Conservation (phyloP, 23 tunicate genomes). For the Styela plicata region DNA sequence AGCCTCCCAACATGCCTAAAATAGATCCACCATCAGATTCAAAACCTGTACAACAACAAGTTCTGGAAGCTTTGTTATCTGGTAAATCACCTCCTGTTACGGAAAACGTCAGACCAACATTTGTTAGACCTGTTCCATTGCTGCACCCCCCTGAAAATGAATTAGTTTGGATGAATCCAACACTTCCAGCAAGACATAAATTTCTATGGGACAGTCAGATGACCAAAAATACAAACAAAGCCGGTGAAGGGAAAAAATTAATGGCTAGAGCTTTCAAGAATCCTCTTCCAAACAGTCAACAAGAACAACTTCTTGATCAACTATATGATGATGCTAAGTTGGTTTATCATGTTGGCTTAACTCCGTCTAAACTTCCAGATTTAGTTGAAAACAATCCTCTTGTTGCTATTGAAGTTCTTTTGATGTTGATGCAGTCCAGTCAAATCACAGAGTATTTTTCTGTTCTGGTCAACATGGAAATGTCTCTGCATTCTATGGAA, state of each 20-base stretch:
- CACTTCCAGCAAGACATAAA: conserved; percentile 36
- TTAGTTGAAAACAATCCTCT: conserved; percentile 97
- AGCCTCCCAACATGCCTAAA: conserved; percentile 20
- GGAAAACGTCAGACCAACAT: conserved; percentile 57
- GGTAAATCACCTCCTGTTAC: conserved; percentile 51
- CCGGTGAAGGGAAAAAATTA: conserved; percentile 64
- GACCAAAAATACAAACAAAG: conserved; percentile 71
- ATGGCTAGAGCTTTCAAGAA: conserved; percentile 84
- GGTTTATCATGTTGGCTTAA: conserved; percentile 69
- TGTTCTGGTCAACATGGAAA: conserved; percentile 89
- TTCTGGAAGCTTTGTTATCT: conserved; percentile 62
- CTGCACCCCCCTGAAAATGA: conserved; percentile 75
- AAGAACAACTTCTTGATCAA: conserved; percentile 49
- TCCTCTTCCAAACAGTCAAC: conserved; percentile 47
- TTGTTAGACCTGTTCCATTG: conserved; percentile 76
- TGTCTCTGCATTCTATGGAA: conserved; percentile 98
- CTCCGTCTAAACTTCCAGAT: conserved; percentile 82
- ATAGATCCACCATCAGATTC: conserved; percentile 2
- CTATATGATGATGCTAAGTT: conserved; percentile 60
- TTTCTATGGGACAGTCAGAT: conserved; percentile 82
- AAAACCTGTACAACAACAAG: conserved; percentile 34
- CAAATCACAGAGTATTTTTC: conserved; percentile 85
- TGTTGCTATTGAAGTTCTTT: conserved; percentile 83
- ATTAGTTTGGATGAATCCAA: conserved; percentile 91
- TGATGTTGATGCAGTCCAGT: conserved; percentile 80